Conservation (phyloP, 1,140 invertebrate genomes). For the Rhagoletis pomonella region DNA sequence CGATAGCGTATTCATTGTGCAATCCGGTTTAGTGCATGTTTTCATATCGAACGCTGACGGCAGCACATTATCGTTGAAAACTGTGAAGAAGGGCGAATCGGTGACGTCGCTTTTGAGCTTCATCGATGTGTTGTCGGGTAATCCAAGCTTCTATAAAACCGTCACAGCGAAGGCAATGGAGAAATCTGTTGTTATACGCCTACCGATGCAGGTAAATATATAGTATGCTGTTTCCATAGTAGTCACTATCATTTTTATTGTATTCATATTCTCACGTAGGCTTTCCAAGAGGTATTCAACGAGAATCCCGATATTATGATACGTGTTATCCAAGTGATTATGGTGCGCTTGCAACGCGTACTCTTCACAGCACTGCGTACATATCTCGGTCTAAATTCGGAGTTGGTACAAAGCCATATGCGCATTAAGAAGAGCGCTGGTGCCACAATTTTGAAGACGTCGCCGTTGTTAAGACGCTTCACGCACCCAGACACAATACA, state of each 20-base stretch:
- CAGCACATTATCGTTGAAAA: constrained; percentile 87
- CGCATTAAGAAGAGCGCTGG: constrained; percentile 61
- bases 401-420: constrained; percentile 83
- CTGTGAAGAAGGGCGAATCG: constrained; percentile 94
- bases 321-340: constrained; percentile 97
- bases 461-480: constrained; percentile 54
- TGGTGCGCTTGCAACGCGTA: constrained; percentile 97
- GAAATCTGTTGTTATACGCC: constrained; percentile 89
- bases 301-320: constrained; percentile 96
- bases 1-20: constrained; percentile 97
- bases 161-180: constrained; percentile 95
- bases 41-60: constrained; percentile 91
- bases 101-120: constrained; percentile 97
- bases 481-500: constrained; percentile 49
- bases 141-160: constrained; percentile 96
- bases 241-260: neutral
- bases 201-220: constrained; percentile 82
- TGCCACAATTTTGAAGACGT: constrained; percentile 53
- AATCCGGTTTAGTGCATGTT: constrained; percentile 94
- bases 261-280: constrained; percentile 69
- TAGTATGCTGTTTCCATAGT: neutral
- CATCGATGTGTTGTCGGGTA: constrained; percentile 95
- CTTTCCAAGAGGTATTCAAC: constrained; percentile 89
- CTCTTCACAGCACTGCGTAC: constrained; percentile 98
- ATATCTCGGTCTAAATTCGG: constrained; percentile 93